phyloP scores from a whole-genome alignment of 1,140 invertebrate genomes.

The Psix sp. region DNA sequence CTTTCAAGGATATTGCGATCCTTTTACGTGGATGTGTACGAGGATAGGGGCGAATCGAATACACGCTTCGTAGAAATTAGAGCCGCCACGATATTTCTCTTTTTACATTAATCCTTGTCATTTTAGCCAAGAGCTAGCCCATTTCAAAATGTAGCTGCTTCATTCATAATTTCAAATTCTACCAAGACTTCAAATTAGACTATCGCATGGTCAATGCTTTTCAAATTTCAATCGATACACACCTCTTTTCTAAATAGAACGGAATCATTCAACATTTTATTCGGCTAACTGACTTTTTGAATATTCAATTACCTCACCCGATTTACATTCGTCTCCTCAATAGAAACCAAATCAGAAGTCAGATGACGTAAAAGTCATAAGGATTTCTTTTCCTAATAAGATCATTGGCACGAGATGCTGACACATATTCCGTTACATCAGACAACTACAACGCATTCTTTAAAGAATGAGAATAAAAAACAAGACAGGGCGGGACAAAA shows the following conservation, averaged over 20 bases:
- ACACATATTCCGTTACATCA: constrained; percentile 27
- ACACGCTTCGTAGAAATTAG: constrained; percentile 36
- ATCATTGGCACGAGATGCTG: constrained; percentile 22
- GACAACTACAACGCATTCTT: constrained; percentile 7
- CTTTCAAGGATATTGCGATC: constrained; percentile 52
- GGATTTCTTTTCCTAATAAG: constrained; percentile 47
- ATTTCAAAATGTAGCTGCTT: constrained; percentile 11
- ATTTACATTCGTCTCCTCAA: too few species aligned
- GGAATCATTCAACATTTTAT: too few species aligned
- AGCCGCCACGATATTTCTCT: constrained; percentile 25
- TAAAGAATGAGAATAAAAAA: constrained; percentile 12
- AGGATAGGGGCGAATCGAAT: constrained; percentile 36
- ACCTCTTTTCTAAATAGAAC: too few species aligned
- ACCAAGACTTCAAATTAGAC: constrained; percentile 8
- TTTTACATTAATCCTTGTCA: constrained; percentile 46
- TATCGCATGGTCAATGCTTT: too few species aligned
- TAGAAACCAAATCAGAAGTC: too few species aligned
- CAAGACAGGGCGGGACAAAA: constrained; percentile 11
- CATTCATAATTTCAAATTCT: constrained; percentile 5
- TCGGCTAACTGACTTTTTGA: too few species aligned
- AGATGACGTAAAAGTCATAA: not conserved
- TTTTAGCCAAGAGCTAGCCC: constrained; percentile 13
- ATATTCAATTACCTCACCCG: too few species aligned
- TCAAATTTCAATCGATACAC: too few species aligned
- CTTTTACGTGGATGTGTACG: constrained; percentile 25